These are phyloP conservation scores for Enoplosus armatus DNA, from an alignment of 2,797 vertebrate genomes.

Conservation along the genomic window DNA sequence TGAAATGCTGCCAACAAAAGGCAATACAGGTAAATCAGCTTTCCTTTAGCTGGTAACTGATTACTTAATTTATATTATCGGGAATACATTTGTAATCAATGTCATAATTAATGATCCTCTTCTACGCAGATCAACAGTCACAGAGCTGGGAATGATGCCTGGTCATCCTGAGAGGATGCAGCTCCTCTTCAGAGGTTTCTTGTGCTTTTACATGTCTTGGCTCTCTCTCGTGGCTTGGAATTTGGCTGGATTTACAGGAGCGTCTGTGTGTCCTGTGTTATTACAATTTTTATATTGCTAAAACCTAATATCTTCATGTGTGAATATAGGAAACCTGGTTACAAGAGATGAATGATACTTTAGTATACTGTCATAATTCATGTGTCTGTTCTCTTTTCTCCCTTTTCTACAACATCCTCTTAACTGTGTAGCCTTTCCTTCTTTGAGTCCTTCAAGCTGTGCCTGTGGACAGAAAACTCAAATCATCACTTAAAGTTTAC, in stretches of 20 bases:
- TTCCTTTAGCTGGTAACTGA: slow-evolving; percentile 15
- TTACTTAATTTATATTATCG: background rate
- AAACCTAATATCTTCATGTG: slow-evolving; percentile 39
- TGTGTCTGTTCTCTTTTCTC: slow-evolving; percentile 35
- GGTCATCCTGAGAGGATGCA: slow-evolving; percentile 7
- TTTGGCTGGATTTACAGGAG: slow-evolving; percentile 57
- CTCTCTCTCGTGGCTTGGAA: slow-evolving; percentile 19
- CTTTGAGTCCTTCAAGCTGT: slow-evolving; percentile 62
- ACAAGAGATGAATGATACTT: slow-evolving; percentile 22
- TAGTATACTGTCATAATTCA: slow-evolving; percentile 12
- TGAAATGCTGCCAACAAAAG: slow-evolving; percentile 39
- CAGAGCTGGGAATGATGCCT: slow-evolving; percentile 15
- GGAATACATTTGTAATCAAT: slow-evolving; percentile 24
- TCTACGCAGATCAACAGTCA: background rate
- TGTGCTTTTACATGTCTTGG: slow-evolving; percentile 37
- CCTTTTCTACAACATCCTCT: slow-evolving; percentile 30
- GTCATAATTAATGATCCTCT: slow-evolving; percentile 13
- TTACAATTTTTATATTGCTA: slow-evolving; percentile 41
- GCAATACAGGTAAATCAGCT: slow-evolving; percentile 29
- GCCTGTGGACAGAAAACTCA: slow-evolving; percentile 59
- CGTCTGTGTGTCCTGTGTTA: slow-evolving; percentile 18
- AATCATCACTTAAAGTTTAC: slow-evolving; percentile 13
- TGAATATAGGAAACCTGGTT: slow-evolving; percentile 9
- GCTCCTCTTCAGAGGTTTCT: slow-evolving; percentile 40
- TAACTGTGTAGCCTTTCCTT: slow-evolving; percentile 7